Percentiles rank a stretch among this genome's conserved stretches.
phyloP scores from a whole-genome alignment of 2,797 vertebrate species.

The Sus cebifrons region DNA sequence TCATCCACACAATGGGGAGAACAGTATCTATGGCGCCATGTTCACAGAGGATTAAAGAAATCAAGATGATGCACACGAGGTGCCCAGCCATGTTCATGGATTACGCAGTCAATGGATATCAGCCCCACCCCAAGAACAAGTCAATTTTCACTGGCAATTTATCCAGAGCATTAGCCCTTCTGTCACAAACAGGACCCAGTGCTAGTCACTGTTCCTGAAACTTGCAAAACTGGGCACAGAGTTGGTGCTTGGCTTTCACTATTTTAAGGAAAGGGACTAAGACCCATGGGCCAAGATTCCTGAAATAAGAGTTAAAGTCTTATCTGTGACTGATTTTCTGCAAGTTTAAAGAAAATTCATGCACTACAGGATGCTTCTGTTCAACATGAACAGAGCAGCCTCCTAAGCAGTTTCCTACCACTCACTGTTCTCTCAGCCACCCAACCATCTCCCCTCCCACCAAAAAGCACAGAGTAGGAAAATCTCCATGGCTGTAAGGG shows the following conservation, averaged over 20 bases:
- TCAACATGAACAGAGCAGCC: neutral
- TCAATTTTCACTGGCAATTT: neutral
- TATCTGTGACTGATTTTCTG: neutral
- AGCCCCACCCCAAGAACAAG: neutral
- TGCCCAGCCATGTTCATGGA: neutral
- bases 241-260: neutral
- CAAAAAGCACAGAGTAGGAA: neutral
- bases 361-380: neutral
- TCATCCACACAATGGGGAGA: neutral
- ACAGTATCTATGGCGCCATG: neutral
- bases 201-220: neutral
- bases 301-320: constrained; percentile 1
- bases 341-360: neutral
- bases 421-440: neutral
- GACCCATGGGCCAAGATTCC: neutral
- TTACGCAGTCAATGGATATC: neutral
- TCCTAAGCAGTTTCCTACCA: neutral
- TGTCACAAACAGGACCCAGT: neutral
- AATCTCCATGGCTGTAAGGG: neutral
- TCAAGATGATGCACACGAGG: neutral
- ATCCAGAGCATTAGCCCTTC: neutral
- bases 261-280: neutral
- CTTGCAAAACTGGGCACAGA: neutral
- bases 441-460: neutral
- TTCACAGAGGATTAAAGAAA: neutral